A percentile compares a stretch with the other conserved stretches of the same genome.
Evolutionary conservation across 1,140 invertebrate species (phyloP).

Genomic region (Macrobrachium rosenbergii): DNA sequence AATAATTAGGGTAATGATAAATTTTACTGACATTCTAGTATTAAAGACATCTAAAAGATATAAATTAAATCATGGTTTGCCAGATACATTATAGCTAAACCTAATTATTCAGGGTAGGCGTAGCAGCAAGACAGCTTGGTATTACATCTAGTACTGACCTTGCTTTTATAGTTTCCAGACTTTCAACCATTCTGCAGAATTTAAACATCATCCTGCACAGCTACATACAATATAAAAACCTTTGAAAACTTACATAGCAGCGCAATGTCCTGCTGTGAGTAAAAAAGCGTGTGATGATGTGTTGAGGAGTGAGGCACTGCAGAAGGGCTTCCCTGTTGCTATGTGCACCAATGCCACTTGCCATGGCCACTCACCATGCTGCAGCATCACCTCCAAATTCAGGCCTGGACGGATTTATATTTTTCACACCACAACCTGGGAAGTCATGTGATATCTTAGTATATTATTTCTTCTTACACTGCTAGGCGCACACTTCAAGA

Average conservation of each 20-base stretch:
- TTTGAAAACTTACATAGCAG: slow-evolving; percentile 11
- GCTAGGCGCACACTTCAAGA: no score
- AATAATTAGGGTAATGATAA: neutral
- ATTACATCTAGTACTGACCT: no score
- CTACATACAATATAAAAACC: neutral
- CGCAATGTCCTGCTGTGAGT: slow-evolving; percentile 32
- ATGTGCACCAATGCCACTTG: slow-evolving; percentile 24
- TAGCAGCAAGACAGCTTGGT: no score
- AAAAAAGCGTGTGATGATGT: slow-evolving; percentile 33
- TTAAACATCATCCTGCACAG: neutral
- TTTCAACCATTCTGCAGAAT: neutral
- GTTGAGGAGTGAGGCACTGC: slow-evolving; percentile 31
- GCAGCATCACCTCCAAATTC: slow-evolving; percentile 18
- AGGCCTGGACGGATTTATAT: neutral
- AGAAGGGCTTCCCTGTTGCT: slow-evolving; percentile 15
- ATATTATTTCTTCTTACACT: no score
- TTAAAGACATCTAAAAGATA: no score
- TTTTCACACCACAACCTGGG: neutral
- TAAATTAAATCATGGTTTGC: no score
- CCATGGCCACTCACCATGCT: slow-evolving; percentile 20
- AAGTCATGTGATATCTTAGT: no score
- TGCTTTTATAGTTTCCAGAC: neutral
- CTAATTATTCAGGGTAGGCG: no score
- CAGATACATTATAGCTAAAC: no score
- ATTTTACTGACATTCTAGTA: neutral